Conservation (phyloP, 1,140 invertebrate species). For the Lasaia peninsularis region DNA sequence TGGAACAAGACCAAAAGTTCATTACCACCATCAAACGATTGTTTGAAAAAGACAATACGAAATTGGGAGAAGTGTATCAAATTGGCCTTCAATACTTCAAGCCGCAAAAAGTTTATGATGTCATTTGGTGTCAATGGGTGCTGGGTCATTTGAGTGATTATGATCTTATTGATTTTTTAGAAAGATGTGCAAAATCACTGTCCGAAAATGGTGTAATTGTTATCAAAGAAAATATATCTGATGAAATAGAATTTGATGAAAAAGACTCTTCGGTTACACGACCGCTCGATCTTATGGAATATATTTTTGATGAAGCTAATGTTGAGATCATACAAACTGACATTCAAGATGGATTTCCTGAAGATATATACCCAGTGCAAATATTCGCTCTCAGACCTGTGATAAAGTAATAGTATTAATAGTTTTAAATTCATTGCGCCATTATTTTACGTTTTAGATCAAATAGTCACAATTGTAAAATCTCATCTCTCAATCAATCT, state of each 20-base stretch:
- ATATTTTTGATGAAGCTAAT: constrained; percentile 85
- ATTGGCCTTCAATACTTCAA: constrained; percentile 88
- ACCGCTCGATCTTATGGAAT: constrained; percentile 78
- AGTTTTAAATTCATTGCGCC: neutral
- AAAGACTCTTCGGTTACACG: constrained; percentile 94
- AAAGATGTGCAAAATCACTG: constrained; percentile 84
- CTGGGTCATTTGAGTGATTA: constrained; percentile 92
- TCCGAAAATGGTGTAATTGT: constrained; percentile 88
- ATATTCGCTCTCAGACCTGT: constrained; percentile 90
- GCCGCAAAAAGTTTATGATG: constrained; percentile 88
- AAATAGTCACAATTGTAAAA: too few relatives aligned
- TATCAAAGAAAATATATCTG: constrained; percentile 96
- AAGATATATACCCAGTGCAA: constrained; percentile 92
- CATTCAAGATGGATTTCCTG: constrained; percentile 93
- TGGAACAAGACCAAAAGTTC: constrained; percentile 91
- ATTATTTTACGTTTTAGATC: too few relatives aligned
- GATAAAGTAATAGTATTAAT: neutral
- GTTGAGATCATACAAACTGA: constrained; percentile 85
- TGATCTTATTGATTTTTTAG: constrained; percentile 92
- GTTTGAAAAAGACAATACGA: constrained; percentile 42
- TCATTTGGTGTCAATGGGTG: constrained; percentile 99
- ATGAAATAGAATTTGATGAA: constrained; percentile 88
- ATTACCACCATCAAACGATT: constrained; percentile 50
- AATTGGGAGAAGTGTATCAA: constrained; percentile 81
- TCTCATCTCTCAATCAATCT: too few relatives aligned